These are phyloP conservation scores for Prorops nasuta DNA, from an alignment of 1,140 invertebrate species.

Conservation along the genomic window DNA sequence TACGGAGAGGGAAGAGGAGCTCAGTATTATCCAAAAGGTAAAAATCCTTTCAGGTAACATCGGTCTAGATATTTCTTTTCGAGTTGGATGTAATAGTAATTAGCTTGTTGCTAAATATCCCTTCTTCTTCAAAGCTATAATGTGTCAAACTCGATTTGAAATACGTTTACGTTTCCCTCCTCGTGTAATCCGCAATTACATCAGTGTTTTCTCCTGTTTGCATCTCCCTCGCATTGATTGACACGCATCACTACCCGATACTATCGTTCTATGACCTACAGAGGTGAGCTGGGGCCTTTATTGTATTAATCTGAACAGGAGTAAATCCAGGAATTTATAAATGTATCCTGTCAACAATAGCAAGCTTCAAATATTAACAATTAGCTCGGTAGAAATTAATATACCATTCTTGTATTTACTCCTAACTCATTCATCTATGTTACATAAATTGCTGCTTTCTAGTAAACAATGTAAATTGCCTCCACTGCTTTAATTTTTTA, in stretches of 20 bases:
- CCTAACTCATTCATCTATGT: conserved; percentile 27
- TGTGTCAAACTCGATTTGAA: conserved; percentile 26
- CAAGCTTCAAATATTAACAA: background rate
- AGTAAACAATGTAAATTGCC: no score
- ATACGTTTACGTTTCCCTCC: conserved; percentile 18
- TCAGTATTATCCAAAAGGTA: conserved; percentile 75
- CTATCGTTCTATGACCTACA: conserved; percentile 55
- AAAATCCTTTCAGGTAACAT: conserved; percentile 27
- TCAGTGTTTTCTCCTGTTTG: conserved; percentile 53
- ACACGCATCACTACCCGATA: conserved; percentile 53
- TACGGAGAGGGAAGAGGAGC: conserved; percentile 70
- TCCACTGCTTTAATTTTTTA: no score
- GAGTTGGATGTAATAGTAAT: background rate
- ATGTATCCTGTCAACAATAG: background rate
- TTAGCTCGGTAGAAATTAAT: no score
- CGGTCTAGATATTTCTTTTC: conserved; percentile 27
- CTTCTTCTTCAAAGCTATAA: no score
- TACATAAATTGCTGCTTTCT: no score
- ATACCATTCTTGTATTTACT: conserved; percentile 46
- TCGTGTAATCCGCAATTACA: conserved; percentile 39
- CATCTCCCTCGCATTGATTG: conserved; percentile 54
- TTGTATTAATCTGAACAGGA: conserved; percentile 31
- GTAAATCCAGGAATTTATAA: conserved; percentile 32
- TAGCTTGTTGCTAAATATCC: background rate
- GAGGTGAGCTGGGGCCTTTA: conserved; percentile 56